Conservation (phyloP, 2,113 vertebrate species). For the Psettodes erumei region DNA sequence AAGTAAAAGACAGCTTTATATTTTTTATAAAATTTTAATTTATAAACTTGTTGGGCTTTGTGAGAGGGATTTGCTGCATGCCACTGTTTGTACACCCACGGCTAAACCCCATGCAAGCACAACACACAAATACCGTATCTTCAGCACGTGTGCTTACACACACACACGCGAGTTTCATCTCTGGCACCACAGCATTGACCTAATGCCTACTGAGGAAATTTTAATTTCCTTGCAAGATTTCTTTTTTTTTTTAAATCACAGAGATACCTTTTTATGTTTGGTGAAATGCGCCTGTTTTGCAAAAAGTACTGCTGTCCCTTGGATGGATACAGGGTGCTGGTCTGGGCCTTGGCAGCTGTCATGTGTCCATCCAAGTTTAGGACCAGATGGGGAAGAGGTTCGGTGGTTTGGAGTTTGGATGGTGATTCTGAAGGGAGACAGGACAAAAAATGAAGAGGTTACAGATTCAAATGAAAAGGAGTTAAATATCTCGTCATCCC, state of each 20-base stretch:
- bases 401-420: slow-evolving; percentile 16
- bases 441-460: not conserved
- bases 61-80: slow-evolving; percentile 66
- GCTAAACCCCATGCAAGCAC: slow-evolving; percentile 57
- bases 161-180: slow-evolving; percentile 1
- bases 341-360: slow-evolving; percentile 5
- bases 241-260: too few species aligned
- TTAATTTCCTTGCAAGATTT: slow-evolving; percentile 43
- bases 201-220: slow-evolving; percentile 23
- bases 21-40: not conserved
- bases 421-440: slow-evolving; percentile 18
- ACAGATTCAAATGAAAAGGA: slow-evolving; percentile 59
- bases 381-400: slow-evolving; percentile 4
- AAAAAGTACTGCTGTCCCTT: not conserved
- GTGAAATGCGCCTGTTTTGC: too few species aligned
- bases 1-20: not conserved
- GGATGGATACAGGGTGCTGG: slow-evolving; percentile 30
- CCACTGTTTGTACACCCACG: slow-evolving; percentile 63
- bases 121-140: slow-evolving; percentile 23
- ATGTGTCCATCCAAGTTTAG: slow-evolving; percentile 10
- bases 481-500: slow-evolving; percentile 9
- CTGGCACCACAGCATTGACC: slow-evolving; percentile 13
- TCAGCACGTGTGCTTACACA: slow-evolving; percentile 1
- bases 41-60: slow-evolving; percentile 65
- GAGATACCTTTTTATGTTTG: too few species aligned